phyloP scores from a whole-genome alignment of 2,888 invertebrate species.

The Limnephilus marmoratus region DNA sequence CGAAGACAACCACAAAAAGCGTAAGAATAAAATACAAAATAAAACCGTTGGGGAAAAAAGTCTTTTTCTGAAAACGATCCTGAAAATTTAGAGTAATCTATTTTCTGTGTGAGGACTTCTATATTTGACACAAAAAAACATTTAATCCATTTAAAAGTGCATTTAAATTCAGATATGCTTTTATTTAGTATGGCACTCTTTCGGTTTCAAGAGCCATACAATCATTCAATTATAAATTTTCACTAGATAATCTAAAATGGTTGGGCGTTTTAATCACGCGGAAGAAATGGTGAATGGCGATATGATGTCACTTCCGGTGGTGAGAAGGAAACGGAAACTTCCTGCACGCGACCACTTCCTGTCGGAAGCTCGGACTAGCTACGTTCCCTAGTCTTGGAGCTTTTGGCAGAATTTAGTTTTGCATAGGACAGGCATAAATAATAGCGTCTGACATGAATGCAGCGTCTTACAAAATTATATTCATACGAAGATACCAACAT shows the following conservation, averaged over 20 bases:
- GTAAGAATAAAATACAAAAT: no score
- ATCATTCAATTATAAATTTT: conserved; percentile 28
- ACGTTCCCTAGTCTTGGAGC: not conserved
- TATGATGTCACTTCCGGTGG: conserved; percentile 64
- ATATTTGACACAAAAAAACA: no score
- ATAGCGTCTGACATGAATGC: not conserved
- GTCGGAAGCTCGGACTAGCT: conserved; percentile 49
- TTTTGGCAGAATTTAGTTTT: conserved; percentile 8
- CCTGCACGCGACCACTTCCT: conserved; percentile 65
- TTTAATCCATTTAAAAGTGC: no score
- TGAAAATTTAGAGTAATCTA: no score
- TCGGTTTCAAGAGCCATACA: not conserved
- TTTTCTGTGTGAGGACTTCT: no score
- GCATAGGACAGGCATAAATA: conserved; percentile 12
- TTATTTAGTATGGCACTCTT: not conserved
- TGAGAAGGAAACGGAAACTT: conserved; percentile 61
- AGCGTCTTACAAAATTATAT: not conserved
- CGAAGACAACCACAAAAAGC: no score
- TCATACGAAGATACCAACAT: not conserved
- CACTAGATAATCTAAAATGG: conserved; percentile 31
- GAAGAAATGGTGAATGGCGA: conserved; percentile 61
- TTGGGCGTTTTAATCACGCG: conserved; percentile 59
- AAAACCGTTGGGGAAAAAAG: no score
- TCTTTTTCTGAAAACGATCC: no score
- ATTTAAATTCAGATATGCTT: no score